Evolutionary conservation across 2,113 vertebrate species (phyloP).

Genomic region (Madoqua kirkii): DNA sequence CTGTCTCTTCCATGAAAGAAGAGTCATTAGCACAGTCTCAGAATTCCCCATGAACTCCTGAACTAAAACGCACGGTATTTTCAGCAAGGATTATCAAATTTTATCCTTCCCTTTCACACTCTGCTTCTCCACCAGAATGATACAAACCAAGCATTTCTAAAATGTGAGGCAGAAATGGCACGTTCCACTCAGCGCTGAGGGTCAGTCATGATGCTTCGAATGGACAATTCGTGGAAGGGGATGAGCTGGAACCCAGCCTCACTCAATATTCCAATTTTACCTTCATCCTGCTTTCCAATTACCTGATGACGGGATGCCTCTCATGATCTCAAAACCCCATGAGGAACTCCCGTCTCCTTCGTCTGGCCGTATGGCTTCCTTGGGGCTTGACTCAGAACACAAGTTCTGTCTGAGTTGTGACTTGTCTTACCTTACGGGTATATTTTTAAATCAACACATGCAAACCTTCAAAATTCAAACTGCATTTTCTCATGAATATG

Average conservation of each 20-base stretch:
- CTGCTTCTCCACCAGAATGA: neutral
- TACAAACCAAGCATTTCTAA: neutral
- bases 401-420: neutral
- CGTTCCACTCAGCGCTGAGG: neutral
- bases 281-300: neutral
- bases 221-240: neutral
- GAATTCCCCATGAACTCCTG: neutral
- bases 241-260: neutral
- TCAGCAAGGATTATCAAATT: neutral
- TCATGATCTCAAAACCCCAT: neutral
- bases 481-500: neutral
- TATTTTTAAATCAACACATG: neutral
- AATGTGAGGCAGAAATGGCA: neutral
- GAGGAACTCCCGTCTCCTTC: neutral
- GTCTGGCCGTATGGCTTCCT: neutral
- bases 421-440: neutral
- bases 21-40: neutral
- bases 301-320: neutral
- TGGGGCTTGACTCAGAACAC: neutral
- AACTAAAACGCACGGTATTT: neutral
- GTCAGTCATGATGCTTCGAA: neutral
- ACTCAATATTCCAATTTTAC: neutral
- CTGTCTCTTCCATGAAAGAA: neutral
- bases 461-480: constrained; percentile 18
- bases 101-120: neutral